Conservation (phyloP, 2,113 vertebrate species). For the Nicator chloris region DNA sequence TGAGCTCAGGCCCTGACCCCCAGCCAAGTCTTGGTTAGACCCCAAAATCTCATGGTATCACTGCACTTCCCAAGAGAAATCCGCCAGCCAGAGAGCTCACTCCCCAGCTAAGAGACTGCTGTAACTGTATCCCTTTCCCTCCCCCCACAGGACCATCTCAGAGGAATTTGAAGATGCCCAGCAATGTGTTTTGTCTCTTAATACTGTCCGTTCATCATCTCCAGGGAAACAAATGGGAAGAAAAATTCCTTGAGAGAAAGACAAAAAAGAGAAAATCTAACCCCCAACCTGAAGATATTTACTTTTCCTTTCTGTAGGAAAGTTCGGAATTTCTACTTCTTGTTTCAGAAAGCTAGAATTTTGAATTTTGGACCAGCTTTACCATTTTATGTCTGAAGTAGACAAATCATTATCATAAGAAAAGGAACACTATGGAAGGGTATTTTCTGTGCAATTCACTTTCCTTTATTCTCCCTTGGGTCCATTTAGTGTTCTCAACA, state of each 20-base stretch:
- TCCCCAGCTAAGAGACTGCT: not conserved
- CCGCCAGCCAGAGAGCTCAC: no score
- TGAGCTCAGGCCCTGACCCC: not conserved
- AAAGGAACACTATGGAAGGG: not conserved
- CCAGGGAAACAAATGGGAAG: not conserved
- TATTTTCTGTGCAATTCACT: not conserved
- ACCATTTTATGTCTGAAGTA: not conserved
- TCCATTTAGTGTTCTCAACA: not conserved
- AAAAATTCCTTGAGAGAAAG: not conserved
- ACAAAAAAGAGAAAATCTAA: not conserved
- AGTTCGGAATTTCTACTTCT: not conserved
- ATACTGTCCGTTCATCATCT: not conserved
- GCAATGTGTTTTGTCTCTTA: not conserved
- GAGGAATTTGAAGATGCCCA: not conserved
- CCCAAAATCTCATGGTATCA: rapidly evolving
- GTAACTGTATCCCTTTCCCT: rapidly evolving
- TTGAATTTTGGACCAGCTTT: not conserved
- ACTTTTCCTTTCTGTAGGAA: not conserved
- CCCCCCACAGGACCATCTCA: not conserved
- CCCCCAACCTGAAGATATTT: rapidly evolving
- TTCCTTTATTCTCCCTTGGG: not conserved
- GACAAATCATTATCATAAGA: not conserved
- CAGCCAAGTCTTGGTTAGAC: no score
- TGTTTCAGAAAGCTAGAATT: not conserved
- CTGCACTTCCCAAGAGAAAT: not conserved